Evolutionary conservation across 2,888 invertebrate genomes (phyloP).

Genomic region (Drosophila sordidula): DNA sequence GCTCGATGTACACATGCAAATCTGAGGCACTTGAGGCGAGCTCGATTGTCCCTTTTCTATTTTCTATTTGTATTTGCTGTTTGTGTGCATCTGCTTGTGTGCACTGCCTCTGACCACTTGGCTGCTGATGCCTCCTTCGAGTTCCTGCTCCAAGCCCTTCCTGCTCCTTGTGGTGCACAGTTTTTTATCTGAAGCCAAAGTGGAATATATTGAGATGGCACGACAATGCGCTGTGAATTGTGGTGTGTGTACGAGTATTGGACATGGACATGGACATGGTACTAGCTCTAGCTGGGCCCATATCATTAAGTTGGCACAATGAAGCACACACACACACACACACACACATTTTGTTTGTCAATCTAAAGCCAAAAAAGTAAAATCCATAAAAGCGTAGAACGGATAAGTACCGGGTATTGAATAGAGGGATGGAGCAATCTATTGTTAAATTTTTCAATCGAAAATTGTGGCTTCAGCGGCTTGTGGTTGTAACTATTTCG

Average conservation of each 20-base stretch:
- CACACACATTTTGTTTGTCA: constrained; percentile 50
- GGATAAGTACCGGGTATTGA: constrained; percentile 49
- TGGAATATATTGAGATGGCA: constrained; percentile 63
- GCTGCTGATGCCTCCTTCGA: constrained; percentile 31
- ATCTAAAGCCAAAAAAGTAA: constrained; percentile 42
- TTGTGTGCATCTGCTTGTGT: constrained; percentile 50
- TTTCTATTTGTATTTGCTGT: constrained; percentile 53
- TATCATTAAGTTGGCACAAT: constrained; percentile 73
- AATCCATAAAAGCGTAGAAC: constrained; percentile 55
- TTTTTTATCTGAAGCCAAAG: constrained; percentile 61
- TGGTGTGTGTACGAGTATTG: constrained; percentile 37
- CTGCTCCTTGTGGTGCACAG: constrained; percentile 18
- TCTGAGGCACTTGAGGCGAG: constrained; percentile 62
- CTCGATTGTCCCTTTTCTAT: constrained; percentile 61
- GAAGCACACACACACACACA: constrained; percentile 30
- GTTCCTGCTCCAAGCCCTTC: neutral
- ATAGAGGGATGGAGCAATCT: constrained; percentile 33
- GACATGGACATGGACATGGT: constrained; percentile 30
- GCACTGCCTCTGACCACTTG: constrained; percentile 68
- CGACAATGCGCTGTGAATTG: constrained; percentile 56
- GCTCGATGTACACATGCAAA: constrained; percentile 55
- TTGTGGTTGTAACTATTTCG: constrained; percentile 40
- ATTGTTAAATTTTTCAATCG: constrained; percentile 70
- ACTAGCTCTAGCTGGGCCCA: constrained; percentile 52
- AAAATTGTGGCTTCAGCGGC: constrained; percentile 56